phyloP scores from a whole-genome alignment of 2,113 vertebrate species.

The Melospiza melodia region DNA sequence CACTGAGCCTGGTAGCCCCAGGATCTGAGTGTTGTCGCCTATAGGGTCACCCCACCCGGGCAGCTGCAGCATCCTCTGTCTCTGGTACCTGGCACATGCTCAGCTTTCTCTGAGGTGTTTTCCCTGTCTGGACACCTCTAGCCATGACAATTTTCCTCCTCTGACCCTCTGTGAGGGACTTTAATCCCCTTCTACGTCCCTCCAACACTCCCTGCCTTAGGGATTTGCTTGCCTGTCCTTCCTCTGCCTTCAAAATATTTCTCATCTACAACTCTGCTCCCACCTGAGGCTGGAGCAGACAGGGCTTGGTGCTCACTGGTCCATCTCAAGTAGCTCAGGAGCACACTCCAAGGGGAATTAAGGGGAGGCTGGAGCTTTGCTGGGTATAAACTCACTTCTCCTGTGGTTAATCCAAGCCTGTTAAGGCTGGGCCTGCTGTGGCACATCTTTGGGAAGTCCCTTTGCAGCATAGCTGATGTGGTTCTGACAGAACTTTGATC shows the following conservation, averaged over 20 bases:
- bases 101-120: neutral
- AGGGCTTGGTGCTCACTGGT: neutral
- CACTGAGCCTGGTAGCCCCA: neutral
- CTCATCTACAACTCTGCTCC: rapidly evolving
- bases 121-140: neutral
- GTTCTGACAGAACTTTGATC: neutral
- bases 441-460: neutral
- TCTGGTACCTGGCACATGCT: neutral
- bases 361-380: neutral
- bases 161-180: neutral
- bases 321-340: neutral
- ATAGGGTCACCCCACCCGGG: neutral
- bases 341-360: neutral
- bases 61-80: neutral
- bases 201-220: rapidly evolving
- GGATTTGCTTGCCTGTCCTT: neutral
- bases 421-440: neutral
- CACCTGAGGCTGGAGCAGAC: neutral
- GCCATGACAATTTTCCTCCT: neutral
- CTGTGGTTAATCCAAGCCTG: neutral
- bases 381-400: neutral
- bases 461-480: neutral
- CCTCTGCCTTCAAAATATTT: neutral
- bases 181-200: neutral
- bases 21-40: neutral